Percentiles rank a stretch among this genome's conserved stretches.
Evolutionary conservation across 1,140 invertebrate genomes (phyloP).

Genomic region (Leptonema lineaticorne): DNA sequence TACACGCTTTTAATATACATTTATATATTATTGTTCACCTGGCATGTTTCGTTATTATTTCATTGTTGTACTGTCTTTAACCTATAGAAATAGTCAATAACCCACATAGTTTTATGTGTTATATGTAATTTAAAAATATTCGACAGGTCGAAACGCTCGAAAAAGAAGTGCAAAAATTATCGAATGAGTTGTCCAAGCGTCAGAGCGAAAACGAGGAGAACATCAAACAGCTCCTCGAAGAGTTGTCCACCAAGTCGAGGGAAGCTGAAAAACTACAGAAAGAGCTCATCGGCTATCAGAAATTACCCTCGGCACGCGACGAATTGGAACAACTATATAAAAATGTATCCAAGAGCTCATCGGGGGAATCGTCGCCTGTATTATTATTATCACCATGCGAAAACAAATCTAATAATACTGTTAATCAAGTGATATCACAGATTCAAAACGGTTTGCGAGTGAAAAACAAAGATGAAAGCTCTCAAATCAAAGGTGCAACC

Average conservation of each 20-base stretch:
- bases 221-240: conserved; percentile 53
- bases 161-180: conserved; percentile 53
- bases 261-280: conserved; percentile 53
- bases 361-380: neutral
- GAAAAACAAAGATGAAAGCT: neutral
- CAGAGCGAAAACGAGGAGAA: conserved; percentile 54
- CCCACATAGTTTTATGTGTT: too few species aligned
- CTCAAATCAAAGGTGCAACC: neutral
- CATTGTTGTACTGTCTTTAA: too few species aligned
- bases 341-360: conserved; percentile 2
- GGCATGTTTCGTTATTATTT: too few species aligned
- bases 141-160: conserved; percentile 56
- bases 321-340: conserved; percentile 45
- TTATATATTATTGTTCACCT: too few species aligned
- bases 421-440: conserved; percentile 1
- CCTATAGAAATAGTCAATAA: too few species aligned
- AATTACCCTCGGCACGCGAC: conserved; percentile 46
- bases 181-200: conserved; percentile 51
- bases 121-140: conserved; percentile 18
- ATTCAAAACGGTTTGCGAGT: neutral
- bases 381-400: neutral
- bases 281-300: conserved; percentile 50
- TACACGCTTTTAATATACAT: too few species aligned
- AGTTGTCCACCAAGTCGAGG: conserved; percentile 54
- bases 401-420: neutral